Evolutionary conservation across 2,113 vertebrate species (phyloP).

Genomic region (Neopipo cinnamomea): DNA sequence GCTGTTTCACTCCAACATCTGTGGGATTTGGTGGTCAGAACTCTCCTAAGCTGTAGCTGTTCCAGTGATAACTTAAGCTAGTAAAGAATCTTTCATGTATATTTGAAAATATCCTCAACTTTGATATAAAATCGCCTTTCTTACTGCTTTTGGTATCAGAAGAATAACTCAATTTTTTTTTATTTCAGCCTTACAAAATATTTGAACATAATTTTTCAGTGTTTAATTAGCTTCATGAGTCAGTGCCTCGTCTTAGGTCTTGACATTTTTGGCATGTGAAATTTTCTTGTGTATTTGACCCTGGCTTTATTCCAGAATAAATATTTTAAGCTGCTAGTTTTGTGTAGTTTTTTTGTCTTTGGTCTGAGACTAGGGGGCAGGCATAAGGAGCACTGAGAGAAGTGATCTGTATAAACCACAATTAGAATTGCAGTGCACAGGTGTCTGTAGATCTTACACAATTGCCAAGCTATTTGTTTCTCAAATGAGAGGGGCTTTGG

Average conservation of each 20-base stretch:
- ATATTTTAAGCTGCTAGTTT: constrained; percentile 52
- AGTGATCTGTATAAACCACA: constrained; percentile 63
- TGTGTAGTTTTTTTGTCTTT: neutral
- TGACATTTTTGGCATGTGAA: neutral
- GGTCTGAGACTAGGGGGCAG: constrained; percentile 30
- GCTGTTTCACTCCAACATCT: neutral
- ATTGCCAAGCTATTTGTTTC: constrained; percentile 65
- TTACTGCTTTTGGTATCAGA: neutral
- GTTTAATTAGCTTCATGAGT: constrained; percentile 44
- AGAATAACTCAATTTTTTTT: neutral
- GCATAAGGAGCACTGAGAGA: constrained; percentile 38
- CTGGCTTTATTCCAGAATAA: constrained; percentile 53
- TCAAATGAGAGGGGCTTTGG: constrained; percentile 48
- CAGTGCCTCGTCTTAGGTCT: neutral
- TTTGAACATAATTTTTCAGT: neutral
- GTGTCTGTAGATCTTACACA: constrained; percentile 49
- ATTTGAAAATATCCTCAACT: neutral
- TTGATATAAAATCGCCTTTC: neutral
- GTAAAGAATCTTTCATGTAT: neutral
- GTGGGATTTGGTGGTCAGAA: neutral
- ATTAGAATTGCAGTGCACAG: constrained; percentile 59
- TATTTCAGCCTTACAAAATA: neutral
- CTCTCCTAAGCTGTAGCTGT: neutral
- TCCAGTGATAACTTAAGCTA: neutral
- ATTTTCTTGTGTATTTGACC: constrained; percentile 15